Base-by-base conservation (phyloP, 2,113 vertebrate species). In the Gavia stellata region DNA sequence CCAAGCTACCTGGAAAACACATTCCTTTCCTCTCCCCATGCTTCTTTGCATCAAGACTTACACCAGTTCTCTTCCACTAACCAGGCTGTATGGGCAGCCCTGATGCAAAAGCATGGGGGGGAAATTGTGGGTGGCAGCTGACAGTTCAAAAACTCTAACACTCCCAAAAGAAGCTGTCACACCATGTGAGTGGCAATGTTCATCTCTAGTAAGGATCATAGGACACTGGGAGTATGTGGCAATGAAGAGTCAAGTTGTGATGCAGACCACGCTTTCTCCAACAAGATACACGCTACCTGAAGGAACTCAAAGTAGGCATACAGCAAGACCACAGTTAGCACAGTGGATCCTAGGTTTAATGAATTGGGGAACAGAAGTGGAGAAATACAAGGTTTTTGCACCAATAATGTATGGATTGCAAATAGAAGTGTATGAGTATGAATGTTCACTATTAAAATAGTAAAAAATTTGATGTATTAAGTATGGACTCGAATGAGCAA, bases 261-360 rank as follows among this genome's bases (percentile, higher is more conserved):
- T 63, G 61, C 88, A 68, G 34, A 16, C 36, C 16, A 2, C 12
- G 10, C 49, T 59, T 56, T 47, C 14, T 49, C 49, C 8, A 12
- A 10, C 34, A 42, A 23, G 34, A 23, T 34, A 3, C 0, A 0
- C 16, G 3, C 18, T 20, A 3, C 42, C 47, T 63, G 66, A 25
- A 80, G 73, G 55, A 45, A 4, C 61, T 58, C 21, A 3, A 17
- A 28, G 42, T 52, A 63, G 11, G 10, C 8, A 0, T 19, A 8
- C 3, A 70, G 55, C 19, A 75, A 9, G 19, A 12, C 29, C 16
- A 13, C 44, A 70, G 21, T 23, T 52, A 74, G 25, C 23, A 49
- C 31, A 16, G 18, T 14, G 33, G 9, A 21, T 75, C 14, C 11
- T 19, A 71, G 15, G 23, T 65, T 36, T 53, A 70, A 53, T 26